Evolutionary conservation across 2,888 invertebrate species (phyloP).

Genomic region (Caenorhabditis sinica): DNA sequence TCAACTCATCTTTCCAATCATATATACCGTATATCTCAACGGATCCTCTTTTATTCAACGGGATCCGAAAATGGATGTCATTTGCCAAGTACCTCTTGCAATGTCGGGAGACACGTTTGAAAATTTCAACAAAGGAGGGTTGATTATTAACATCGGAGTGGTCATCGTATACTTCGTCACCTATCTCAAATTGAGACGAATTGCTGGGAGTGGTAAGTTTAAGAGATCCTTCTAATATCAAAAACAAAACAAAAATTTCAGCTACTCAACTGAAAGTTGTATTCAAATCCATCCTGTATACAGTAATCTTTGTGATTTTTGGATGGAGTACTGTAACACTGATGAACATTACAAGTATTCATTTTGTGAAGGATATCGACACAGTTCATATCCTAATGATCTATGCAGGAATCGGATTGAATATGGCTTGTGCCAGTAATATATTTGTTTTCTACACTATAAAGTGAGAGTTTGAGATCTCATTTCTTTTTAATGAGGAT

Average conservation of each 20-base stretch:
- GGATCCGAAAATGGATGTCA: slow-evolving; percentile 8
- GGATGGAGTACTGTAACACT: slow-evolving; percentile 42
- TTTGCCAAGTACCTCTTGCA: slow-evolving; percentile 49
- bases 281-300: slow-evolving; percentile 47
- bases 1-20: slow-evolving; percentile 27
- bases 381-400: slow-evolving; percentile 26
- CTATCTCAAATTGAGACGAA: slow-evolving; percentile 7
- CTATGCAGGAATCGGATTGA: slow-evolving; percentile 63
- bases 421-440: slow-evolving; percentile 59
- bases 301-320: slow-evolving; percentile 33
- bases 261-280: slow-evolving; percentile 37
- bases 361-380: slow-evolving; percentile 31
- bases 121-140: slow-evolving; percentile 24
- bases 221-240: not conserved
- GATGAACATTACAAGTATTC: slow-evolving; percentile 24
- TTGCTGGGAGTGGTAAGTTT: slow-evolving; percentile 28
- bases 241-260: slow-evolving; percentile 3
- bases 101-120: slow-evolving; percentile 51
- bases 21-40: slow-evolving; percentile 33
- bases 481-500: not conserved
- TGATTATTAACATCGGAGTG: slow-evolving; percentile 23
- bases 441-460: slow-evolving; percentile 58
- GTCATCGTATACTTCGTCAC: slow-evolving; percentile 42
- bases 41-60: slow-evolving; percentile 39
- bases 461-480: slow-evolving; percentile 33